These are phyloP conservation scores for Linepithema humile DNA, from an alignment of 1,140 invertebrate genomes.

Conservation along the genomic window DNA sequence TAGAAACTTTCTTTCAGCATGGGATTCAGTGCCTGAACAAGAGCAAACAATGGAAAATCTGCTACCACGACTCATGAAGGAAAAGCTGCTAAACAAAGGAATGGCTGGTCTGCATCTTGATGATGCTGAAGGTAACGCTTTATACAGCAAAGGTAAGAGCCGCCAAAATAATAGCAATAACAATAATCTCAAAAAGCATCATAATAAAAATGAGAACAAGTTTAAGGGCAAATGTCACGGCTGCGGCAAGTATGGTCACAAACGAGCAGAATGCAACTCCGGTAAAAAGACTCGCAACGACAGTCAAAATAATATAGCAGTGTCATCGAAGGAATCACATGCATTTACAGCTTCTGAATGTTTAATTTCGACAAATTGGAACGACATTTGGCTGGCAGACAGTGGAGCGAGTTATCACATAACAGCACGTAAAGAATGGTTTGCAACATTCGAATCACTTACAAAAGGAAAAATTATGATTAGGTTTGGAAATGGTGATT, in stretches of 20 bases:
- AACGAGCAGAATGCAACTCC: background rate
- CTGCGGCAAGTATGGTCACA: background rate
- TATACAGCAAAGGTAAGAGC: background rate
- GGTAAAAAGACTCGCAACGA: background rate
- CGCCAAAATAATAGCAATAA: too few relatives aligned
- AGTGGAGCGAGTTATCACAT: constrained; percentile 20
- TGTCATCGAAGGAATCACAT: background rate
- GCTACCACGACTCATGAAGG: background rate
- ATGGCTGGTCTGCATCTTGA: background rate
- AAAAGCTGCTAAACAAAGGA: background rate
- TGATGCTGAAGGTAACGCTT: background rate
- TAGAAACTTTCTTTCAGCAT: constrained; percentile 7
- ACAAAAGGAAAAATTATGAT: background rate
- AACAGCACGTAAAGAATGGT: constrained; percentile 11
- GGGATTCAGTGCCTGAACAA: background rate
- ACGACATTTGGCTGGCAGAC: background rate
- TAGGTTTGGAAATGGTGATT: background rate
- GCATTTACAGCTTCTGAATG: background rate
- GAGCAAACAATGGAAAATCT: constrained; percentile 15
- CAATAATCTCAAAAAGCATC: background rate
- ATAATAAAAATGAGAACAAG: background rate
- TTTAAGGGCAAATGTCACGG: background rate
- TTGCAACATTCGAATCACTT: background rate
- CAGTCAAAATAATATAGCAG: background rate
- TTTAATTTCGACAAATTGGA: background rate